Base-by-base conservation (phyloP, 2,888 invertebrate genomes). In the Diadegma fenestrale region DNA sequence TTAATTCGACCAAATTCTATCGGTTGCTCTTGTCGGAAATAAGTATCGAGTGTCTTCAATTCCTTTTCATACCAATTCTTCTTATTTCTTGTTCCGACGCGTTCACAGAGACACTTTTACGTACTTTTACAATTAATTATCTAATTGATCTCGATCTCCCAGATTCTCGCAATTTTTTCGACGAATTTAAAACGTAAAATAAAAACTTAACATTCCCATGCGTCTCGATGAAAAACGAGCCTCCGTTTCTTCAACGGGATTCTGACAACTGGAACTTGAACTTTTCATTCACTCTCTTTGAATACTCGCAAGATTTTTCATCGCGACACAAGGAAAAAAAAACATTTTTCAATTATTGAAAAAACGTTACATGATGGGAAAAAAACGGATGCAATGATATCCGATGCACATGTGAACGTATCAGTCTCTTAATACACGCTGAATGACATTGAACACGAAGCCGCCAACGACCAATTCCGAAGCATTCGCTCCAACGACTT, bases 391-490 rank as follows among this genome's bases (percentile, higher is more conserved):
- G 89, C 82, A 85, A 88, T 88, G 82, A 89, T 84, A 80, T 84
- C 79, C 87, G 82, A 88, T 84, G 86, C 87, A 84, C 54, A 76
- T 76, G 82, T 83, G 86, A 87, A 87, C 84, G 84, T 88, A 87
- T 91, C 91, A 91, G 91, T 91, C 90, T 91, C 90, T 90, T 91
- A 89, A 90, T 88, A 89, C 87, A 88, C 90, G 90, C 91, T 89
- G 89, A 89, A 90, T 87, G 89, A 90, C 89, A 90, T 89, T 90
- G 89, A 89, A 89, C 86, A 88, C 87, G 86, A 83, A 89, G 87
- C 86, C 58, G 73, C 77, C 73, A 68, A 69, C 26, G 76, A 63
- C 64, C 54, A 64, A 72, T 71, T 73, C 37, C 77, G 61, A 82
- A 71, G 54, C 72, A 64, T n/a, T 61, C 19, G 48, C 14, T 19